Evolutionary conservation across 2,888 invertebrate species (phyloP).

Genomic region (Ophion costatus): DNA sequence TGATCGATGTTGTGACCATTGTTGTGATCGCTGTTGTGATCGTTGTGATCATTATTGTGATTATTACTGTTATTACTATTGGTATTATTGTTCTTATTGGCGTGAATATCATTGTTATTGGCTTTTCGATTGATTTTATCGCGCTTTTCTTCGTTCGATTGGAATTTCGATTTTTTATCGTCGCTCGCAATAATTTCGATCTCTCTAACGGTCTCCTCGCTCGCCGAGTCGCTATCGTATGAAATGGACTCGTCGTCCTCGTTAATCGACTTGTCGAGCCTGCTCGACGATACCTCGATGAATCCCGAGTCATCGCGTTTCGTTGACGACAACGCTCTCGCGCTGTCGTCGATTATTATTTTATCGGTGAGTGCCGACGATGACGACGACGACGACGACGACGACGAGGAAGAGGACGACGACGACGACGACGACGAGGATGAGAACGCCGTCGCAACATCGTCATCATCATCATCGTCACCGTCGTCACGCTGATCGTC

Average conservation of each 20-base stretch:
- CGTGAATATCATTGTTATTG: slow-evolving; percentile 36
- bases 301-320: slow-evolving; percentile 55
- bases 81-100: slow-evolving; percentile 39
- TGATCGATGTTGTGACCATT: slow-evolving; percentile 32
- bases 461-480: slow-evolving; percentile 55
- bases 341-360: slow-evolving; percentile 61
- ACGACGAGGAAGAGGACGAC: slow-evolving; percentile 51
- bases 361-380: slow-evolving; percentile 59
- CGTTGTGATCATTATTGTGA: slow-evolving; percentile 35
- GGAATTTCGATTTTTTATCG: slow-evolving; percentile 47
- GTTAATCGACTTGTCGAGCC: slow-evolving; percentile 54
- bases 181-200: slow-evolving; percentile 29
- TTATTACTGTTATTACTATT: slow-evolving; percentile 45
- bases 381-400: slow-evolving; percentile 44
- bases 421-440: slow-evolving; percentile 52
- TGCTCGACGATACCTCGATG: slow-evolving; percentile 47
- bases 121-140: slow-evolving; percentile 31
- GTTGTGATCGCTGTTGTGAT: slow-evolving; percentile 49
- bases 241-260: slow-evolving; percentile 66
- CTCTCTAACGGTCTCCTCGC: slow-evolving; percentile 57
- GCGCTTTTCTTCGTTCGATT: slow-evolving; percentile 51
- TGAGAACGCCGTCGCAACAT: slow-evolving; percentile 64
- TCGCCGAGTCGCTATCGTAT: slow-evolving; percentile 64
- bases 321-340: slow-evolving; percentile 54
- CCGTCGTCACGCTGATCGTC: slow-evolving; percentile 55